Evolutionary conservation across 2,888 invertebrate species (phyloP).

Genomic region (Sesia bembeciformis): DNA sequence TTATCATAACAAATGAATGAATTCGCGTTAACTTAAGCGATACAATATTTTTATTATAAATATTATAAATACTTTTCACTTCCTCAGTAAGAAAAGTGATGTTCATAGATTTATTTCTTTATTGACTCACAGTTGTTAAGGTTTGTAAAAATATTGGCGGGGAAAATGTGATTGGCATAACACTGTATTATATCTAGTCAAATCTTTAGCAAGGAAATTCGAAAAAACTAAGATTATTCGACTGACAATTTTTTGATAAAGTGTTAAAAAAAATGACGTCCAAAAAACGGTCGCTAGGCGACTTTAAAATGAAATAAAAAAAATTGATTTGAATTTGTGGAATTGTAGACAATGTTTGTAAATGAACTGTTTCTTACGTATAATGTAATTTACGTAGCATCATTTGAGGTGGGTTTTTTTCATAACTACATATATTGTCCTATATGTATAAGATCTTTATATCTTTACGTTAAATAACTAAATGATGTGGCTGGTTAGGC

Average conservation of each 20-base stretch:
- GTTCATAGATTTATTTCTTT: conserved; percentile 33
- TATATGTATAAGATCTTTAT: conserved; percentile 66
- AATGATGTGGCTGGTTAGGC: conserved; percentile 64
- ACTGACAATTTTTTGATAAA: conserved; percentile 53
- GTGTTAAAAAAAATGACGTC: conserved; percentile 49
- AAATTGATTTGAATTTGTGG: conserved; percentile 64
- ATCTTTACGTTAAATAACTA: conserved; percentile 65
- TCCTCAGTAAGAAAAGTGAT: conserved; percentile 57
- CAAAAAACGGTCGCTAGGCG: conserved; percentile 65
- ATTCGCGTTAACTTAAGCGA: conserved; percentile 44
- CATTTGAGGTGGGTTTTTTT: conserved; percentile 53
- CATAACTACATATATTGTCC: conserved; percentile 51
- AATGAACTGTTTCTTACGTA: conserved; percentile 37
- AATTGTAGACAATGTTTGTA: conserved; percentile 46
- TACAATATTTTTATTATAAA: conserved; percentile 43
- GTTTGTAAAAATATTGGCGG: conserved; percentile 38
- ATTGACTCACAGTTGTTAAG: conserved; percentile 19
- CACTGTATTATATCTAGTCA: conserved; percentile 69
- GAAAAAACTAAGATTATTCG: conserved; percentile 55
- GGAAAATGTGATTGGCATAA: conserved; percentile 50
- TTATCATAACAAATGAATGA: conserved; percentile 44
- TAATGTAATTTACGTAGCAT: conserved; percentile 48
- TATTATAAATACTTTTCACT: conserved; percentile 51
- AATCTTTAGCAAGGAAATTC: conserved; percentile 52
- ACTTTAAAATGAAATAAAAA: conserved; percentile 31